Percentiles rank a stretch among this genome's conserved stretches.
These are phyloP conservation scores for Lymantria dispar DNA, from an alignment of 2,888 invertebrate species.

Conservation along the genomic window DNA sequence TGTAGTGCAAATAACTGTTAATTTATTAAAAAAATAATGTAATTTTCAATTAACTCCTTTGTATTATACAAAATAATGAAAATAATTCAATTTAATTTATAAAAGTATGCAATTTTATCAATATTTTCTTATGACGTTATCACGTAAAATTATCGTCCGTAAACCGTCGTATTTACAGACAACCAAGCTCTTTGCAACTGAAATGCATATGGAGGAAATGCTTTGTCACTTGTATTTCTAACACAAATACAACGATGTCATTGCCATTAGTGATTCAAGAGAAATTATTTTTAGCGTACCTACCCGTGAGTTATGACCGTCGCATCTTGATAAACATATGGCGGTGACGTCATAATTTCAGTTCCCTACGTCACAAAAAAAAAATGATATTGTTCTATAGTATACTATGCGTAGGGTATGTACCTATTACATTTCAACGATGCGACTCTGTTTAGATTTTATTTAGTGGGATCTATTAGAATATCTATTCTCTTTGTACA, in stretches of 20 bases:
- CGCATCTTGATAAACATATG: slow-evolving; percentile 42
- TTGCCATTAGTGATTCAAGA: not conserved
- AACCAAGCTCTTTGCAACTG: too few relatives aligned
- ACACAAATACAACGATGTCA: not conserved
- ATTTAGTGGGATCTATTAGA: not conserved
- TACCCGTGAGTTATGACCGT: slow-evolving; percentile 29
- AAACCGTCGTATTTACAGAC: too few relatives aligned
- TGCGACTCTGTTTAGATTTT: slow-evolving; percentile 1
- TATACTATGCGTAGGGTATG: slow-evolving; percentile 9
- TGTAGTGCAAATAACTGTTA: too few relatives aligned
- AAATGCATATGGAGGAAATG: too few relatives aligned
- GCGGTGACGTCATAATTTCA: slow-evolving; percentile 43
- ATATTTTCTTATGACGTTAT: too few relatives aligned
- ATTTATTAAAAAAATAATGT: too few relatives aligned
- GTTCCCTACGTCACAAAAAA: not conserved
- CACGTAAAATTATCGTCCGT: too few relatives aligned
- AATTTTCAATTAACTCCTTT: too few relatives aligned
- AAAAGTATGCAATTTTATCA: too few relatives aligned
- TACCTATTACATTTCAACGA: slow-evolving; percentile 5
- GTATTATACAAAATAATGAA: too few relatives aligned
- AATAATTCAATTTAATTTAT: too few relatives aligned
- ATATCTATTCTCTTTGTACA: not conserved
- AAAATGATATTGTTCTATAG: slow-evolving; percentile 4
- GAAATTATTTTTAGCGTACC: slow-evolving; percentile 49
- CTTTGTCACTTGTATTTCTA: too few relatives aligned